Evolutionary conservation across 23 tunicate species (phyloP).

Genomic region (Halocynthia roretzi): DNA sequence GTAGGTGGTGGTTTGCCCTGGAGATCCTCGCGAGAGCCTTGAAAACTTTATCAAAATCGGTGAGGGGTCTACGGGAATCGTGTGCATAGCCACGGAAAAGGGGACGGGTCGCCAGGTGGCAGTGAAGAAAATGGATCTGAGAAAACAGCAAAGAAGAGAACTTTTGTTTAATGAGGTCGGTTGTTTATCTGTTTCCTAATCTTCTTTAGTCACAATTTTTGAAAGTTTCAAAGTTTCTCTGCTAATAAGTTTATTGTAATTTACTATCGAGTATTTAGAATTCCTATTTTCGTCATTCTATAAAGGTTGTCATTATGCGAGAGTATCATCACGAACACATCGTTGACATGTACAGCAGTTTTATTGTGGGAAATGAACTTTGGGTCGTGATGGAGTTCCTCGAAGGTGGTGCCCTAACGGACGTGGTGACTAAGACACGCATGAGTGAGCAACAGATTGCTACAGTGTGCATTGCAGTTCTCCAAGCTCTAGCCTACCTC

Average conservation of each 20-base stretch:
- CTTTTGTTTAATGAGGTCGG: conserved; percentile 92
- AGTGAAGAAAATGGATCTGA: conserved; percentile 92
- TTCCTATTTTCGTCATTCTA: neutral
- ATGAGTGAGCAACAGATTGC: conserved; percentile 94
- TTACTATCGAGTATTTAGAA: neutral
- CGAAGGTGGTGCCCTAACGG: conserved; percentile 96
- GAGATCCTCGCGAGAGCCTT: conserved; percentile 90
- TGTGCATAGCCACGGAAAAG: conserved; percentile 79
- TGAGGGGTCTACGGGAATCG: conserved; percentile 91
- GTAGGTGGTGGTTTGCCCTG: conserved; percentile 91
- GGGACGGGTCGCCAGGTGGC: conserved; percentile 87
- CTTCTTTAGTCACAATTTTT: neutral
- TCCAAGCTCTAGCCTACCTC: conserved; percentile 82
- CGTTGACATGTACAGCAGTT: conserved; percentile 97
- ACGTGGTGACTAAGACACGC: conserved; percentile 83
- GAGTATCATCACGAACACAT: conserved; percentile 93
- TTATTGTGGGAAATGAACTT: conserved; percentile 82
- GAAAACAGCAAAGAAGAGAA: conserved; percentile 86
- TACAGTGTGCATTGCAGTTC: conserved; percentile 83
- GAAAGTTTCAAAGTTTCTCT: neutral
- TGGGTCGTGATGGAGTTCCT: conserved; percentile 99
- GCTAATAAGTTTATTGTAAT: neutral
- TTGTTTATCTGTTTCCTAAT: neutral
- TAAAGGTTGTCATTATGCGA: conserved; percentile 95
- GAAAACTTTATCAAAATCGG: conserved; percentile 89